These are phyloP conservation scores for Hiodon alosoides DNA, from an alignment of 2,113 vertebrate species.

Conservation along the genomic window DNA sequence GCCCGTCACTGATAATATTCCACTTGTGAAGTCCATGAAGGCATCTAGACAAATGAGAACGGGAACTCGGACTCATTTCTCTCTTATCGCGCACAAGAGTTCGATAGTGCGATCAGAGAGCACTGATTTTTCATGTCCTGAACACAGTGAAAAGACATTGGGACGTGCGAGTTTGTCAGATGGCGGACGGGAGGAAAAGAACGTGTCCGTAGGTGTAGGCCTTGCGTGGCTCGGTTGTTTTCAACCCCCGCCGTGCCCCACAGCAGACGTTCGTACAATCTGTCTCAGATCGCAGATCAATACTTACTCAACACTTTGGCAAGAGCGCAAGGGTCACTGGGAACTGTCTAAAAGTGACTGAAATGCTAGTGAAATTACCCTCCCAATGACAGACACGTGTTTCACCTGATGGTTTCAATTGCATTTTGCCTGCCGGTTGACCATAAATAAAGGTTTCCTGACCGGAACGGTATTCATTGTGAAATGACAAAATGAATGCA, in stretches of 20 bases:
- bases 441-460: too few relatives aligned
- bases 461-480: too few relatives aligned
- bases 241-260: not conserved
- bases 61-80: constrained; percentile 3
- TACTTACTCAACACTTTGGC: not conserved
- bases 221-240: too few relatives aligned
- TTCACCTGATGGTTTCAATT: too few relatives aligned
- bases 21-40: constrained; percentile 78
- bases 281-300: not conserved
- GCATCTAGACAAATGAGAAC: constrained; percentile 65
- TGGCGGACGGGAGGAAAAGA: not conserved
- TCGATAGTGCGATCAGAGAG: not conserved
- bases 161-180: too few relatives aligned
- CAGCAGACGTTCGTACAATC: not conserved
- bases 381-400: not conserved
- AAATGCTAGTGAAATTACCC: not conserved
- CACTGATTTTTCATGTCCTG: not conserved
- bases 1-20: constrained; percentile 76
- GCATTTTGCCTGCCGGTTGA: too few relatives aligned
- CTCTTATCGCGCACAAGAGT: not conserved
- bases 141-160: not conserved
- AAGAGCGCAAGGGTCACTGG: not conserved
- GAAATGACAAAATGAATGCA: too few relatives aligned
- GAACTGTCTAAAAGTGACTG: not conserved
- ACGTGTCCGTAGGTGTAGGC: too few relatives aligned